Evolutionary conservation across 2,888 invertebrate species (phyloP), one percentile per base, ranked within the genome.

Genomic region (Rambutsinella grinnellia): DNA sequence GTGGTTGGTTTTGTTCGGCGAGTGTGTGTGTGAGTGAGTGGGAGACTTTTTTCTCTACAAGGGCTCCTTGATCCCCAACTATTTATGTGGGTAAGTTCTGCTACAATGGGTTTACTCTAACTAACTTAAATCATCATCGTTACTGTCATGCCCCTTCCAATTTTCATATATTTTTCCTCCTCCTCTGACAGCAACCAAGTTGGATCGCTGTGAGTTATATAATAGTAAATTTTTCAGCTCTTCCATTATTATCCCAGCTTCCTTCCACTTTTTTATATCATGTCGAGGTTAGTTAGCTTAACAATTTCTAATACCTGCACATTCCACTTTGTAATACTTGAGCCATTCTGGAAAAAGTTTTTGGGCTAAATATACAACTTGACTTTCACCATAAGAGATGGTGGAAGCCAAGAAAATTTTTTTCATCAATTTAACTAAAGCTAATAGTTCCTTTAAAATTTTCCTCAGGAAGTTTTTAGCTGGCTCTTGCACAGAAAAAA

Each of bases 81-180:
- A 19, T 21, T 19, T 23, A 13, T 36, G 36, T 13, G 36, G 36
- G 6, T 36, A 36, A 36, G 57, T 60, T 58, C 23, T 66, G 54
- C 49, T 60, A 58, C 49, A 72, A 66, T 67, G 74, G 47, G 62
- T 56, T 28, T 3, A 8, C 54, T 53, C 56, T 74, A 74, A 74
- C 74, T 74, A 60, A 74, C 74, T 74, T 74, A 74, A 74, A 74
- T 74, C 74, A 74, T 74, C 57, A 28, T 53, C 53, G 28, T 63
- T 53, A 49, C 67, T 56, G 62, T 67, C 67, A 74, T 67, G 51
- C 56, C 49, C 62, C 49, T 57, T 71, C 66, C 54, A 61, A 66
- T 61, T 67, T 74, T 54, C 74, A 66, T 74, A 56, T 53, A 54
- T 56, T 65, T 28, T 56, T 21, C 21, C 19, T 54, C 54, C 54